Percentiles rank a stretch among this genome's conserved stretches.
These are phyloP conservation scores for Triplophysa bombifrons DNA, from an alignment of 2,797 vertebrate species.

Conservation along the genomic window DNA sequence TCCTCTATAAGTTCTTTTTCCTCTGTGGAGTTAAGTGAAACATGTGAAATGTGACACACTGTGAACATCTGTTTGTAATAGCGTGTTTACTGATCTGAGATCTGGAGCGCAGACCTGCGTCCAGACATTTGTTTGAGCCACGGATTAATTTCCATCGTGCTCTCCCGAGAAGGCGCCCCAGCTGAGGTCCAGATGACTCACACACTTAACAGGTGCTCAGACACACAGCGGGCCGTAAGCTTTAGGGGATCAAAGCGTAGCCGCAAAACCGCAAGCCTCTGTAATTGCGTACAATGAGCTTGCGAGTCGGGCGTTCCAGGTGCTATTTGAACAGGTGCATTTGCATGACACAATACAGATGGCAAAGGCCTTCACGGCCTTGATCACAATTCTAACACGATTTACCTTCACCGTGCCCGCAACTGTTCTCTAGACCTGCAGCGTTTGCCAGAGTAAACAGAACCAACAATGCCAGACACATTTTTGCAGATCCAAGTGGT, in stretches of 20 bases:
- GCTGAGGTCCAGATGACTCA: slow-evolving; percentile 44
- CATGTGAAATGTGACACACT: background rate
- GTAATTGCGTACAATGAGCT: slow-evolving; percentile 49
- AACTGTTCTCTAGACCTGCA: slow-evolving; percentile 20
- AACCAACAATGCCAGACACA: slow-evolving; percentile 20
- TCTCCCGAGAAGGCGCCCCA: background rate
- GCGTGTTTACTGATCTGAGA: background rate
- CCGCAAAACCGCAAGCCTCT: slow-evolving; percentile 36
- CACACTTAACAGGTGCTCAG: slow-evolving; percentile 43
- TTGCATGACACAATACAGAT: slow-evolving; percentile 48
- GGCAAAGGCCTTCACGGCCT: slow-evolving; percentile 24
- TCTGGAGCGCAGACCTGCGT: background rate
- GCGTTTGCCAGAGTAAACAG: slow-evolving; percentile 36
- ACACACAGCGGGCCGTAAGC: slow-evolving; percentile 35
- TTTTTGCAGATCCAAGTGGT: background rate
- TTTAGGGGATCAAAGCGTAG: slow-evolving; percentile 43
- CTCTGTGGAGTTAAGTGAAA: background rate
- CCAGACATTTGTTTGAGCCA: slow-evolving; percentile 16
- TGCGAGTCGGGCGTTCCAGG: slow-evolving; percentile 26
- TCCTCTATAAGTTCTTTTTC: background rate
- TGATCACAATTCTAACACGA: slow-evolving; percentile 35
- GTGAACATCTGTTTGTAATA: background rate
- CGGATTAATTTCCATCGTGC: slow-evolving; percentile 8
- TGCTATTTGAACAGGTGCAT: slow-evolving; percentile 50
- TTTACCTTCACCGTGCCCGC: slow-evolving; percentile 23